Evolutionary conservation across 2,113 vertebrate genomes (phyloP).

Genomic region (Phoenicopterus ruber): DNA sequence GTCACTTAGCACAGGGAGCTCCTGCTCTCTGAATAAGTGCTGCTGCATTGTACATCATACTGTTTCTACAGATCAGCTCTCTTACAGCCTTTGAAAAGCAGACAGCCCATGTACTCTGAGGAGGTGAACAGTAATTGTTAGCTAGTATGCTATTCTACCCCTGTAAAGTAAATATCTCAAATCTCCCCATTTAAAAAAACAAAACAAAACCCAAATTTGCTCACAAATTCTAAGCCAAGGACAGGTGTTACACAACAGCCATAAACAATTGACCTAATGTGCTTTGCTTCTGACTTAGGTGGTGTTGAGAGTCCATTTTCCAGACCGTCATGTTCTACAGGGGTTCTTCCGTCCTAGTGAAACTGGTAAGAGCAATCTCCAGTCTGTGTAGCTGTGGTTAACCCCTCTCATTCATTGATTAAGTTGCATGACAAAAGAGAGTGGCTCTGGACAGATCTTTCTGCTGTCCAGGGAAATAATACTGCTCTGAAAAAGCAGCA

Average conservation of each 20-base stretch:
- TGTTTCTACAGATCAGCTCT: neutral
- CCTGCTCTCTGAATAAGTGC: neutral
- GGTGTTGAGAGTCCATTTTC: conserved; percentile 89
- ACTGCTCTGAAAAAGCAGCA: neutral
- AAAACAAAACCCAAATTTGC: neutral
- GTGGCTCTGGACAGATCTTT: neutral
- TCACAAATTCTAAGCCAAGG: neutral
- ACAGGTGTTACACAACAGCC: neutral
- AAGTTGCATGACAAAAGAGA: no score
- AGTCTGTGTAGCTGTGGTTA: neutral
- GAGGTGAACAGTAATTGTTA: neutral
- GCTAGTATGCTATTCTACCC: neutral
- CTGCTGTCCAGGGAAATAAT: neutral
- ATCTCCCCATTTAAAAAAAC: neutral
- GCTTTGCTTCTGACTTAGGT: conserved; percentile 76
- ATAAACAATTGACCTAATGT: neutral
- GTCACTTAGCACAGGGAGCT: neutral
- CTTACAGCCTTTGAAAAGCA: neutral
- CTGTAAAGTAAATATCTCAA: neutral
- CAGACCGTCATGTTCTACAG: conserved; percentile 89
- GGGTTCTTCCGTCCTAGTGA: conserved; percentile 90
- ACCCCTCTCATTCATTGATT: neutral
- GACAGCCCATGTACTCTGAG: neutral
- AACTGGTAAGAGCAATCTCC: conserved; percentile 75
- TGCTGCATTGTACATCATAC: neutral